Percentiles rank a stretch among this genome's conserved stretches.
Conservation (phyloP, 2,888 invertebrate species). For the Ophioninae sp. region DNA sequence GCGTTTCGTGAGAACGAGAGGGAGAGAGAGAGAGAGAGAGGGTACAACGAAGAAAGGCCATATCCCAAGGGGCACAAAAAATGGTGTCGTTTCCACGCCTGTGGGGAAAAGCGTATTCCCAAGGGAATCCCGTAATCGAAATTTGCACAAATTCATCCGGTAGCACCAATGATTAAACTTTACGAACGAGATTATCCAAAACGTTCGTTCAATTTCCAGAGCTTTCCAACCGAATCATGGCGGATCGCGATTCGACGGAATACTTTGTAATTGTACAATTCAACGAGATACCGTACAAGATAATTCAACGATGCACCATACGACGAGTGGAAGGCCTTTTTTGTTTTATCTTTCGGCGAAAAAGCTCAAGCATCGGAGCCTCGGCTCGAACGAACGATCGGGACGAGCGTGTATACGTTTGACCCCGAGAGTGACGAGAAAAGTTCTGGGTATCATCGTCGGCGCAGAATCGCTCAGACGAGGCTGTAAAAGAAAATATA, state of each 20-base stretch:
- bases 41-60: constrained; percentile 46
- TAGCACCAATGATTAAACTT: background rate
- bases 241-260: background rate
- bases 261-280: background rate
- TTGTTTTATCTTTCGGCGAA: constrained; percentile 11
- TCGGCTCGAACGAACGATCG: constrained; percentile 18
- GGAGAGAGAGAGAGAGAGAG: background rate
- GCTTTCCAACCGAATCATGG: background rate
- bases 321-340: background rate
- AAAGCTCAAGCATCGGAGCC: constrained; percentile 3
- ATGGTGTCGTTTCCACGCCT: constrained; percentile 70
- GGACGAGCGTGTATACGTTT: constrained; percentile 17
- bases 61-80: constrained; percentile 65
- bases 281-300: background rate
- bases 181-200: background rate
- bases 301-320: background rate
- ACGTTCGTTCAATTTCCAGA: background rate
- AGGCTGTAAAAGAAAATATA: constrained; percentile 48
- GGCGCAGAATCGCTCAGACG: constrained; percentile 16
- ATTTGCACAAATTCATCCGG: background rate
- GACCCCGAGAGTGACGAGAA: constrained; percentile 26
- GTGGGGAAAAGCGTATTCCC: constrained; percentile 53
- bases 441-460: constrained; percentile 40
- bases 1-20: constrained; percentile 47
- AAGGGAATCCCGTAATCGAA: background rate